phyloP scores from a whole-genome alignment of 2,888 invertebrate genomes.

The Drosophila crucigera region DNA sequence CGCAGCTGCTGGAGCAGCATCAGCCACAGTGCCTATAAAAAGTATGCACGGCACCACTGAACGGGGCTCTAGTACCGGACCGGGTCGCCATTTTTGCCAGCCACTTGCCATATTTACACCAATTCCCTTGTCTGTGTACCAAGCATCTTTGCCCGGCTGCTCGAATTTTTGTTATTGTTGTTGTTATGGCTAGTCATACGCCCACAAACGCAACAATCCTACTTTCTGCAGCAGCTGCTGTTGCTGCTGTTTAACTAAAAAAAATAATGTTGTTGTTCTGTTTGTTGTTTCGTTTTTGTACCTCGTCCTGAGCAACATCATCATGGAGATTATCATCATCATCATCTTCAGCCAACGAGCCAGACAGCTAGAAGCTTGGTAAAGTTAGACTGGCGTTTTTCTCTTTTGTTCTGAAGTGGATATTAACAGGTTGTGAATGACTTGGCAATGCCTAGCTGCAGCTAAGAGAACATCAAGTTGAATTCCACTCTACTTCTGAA shows the following conservation, averaged over 20 bases:
- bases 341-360: conserved; percentile 24
- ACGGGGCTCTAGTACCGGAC: conserved; percentile 20
- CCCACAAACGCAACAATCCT: conserved; percentile 50
- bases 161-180: conserved; percentile 2
- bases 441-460: conserved; percentile 21
- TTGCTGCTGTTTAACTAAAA: conserved; percentile 59
- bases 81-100: conserved; percentile 51
- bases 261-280: conserved; percentile 58
- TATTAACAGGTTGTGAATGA: conserved; percentile 34
- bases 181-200: conserved; percentile 38
- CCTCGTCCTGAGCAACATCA: conserved; percentile 46
- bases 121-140: conserved; percentile 70
- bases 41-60: conserved; percentile 44
- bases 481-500: neutral
- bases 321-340: conserved; percentile 32
- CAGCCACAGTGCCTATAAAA: conserved; percentile 64
- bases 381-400: conserved; percentile 46
- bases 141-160: conserved; percentile 53
- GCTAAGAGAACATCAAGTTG: neutral
- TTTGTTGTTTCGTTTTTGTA: conserved; percentile 32
- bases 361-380: conserved; percentile 39
- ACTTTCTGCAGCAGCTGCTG: conserved; percentile 22
- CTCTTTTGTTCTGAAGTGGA: conserved; percentile 11
- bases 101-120: conserved; percentile 78
- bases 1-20: conserved; percentile 29